Evolutionary conservation across 2,113 vertebrate genomes (phyloP), one percentile per base, ranked within the genome.

Genomic region (Hystrix brachyura): DNA sequence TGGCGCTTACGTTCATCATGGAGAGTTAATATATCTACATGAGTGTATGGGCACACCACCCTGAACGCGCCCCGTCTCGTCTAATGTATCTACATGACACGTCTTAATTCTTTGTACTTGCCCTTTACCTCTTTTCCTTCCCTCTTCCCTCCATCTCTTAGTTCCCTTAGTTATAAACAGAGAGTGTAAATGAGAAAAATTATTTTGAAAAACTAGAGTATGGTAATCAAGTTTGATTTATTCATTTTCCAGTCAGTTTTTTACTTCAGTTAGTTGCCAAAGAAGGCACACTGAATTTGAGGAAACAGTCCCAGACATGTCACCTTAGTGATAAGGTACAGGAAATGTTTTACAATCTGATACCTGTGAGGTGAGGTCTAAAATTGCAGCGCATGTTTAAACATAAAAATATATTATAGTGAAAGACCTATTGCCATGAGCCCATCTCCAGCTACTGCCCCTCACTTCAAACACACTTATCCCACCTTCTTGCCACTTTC

Each of bases 171-270:
- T 80, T 96, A 21, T 74, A 83, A 60, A 65, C 65, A 59, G 7
- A 72, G 34, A n/a, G 51, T 18, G 65, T 85, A 48, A 57, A 19
- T 59, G 55, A 32, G 51, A 92, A 67, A 25, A 34, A 79, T 7
- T 57, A 59, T 71, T 62, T 93, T 51, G 38, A 27, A 81, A 46
- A 62, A 4, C 10, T 84, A 7, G 7, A 46, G 79, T 48, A n/a
- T n/a, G 2, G 13, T 93, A 59, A 15, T 76, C 46, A 82, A 62
- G 13, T 71, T 87, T 87, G 59, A 43, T 81, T 32, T 27, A 43
- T 43, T 95, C 7, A 72, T 65, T 94, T 95, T 97, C 81, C 17
- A 87, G 27, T n/a, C 60, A 29, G 12, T 87, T 65, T 78, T 87
- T 65, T 78, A 57, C 3, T 64, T 38, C 72, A 27, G 13, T 93